A percentile compares a stretch with the other conserved stretches of the same genome.
Conservation (phyloP, 92 coral and sea anemone genomes). For the Phenganax stokvisi region DNA sequence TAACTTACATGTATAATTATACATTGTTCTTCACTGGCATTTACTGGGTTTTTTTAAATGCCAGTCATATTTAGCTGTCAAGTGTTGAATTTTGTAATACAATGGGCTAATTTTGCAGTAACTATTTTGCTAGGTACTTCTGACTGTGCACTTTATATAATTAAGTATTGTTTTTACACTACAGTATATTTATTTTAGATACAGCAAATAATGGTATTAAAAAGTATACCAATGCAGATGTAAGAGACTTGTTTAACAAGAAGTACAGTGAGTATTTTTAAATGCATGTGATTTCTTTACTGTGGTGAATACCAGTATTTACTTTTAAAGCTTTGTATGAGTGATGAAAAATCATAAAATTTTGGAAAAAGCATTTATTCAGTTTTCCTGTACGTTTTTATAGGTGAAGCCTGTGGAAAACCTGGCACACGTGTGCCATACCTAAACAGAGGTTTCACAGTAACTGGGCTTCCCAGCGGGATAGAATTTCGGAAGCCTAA, state of each 20-base stretch:
- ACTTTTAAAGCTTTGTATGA: neutral
- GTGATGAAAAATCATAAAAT: neutral
- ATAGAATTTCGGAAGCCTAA: slow-evolving; percentile 1
- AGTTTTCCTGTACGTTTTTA: neutral
- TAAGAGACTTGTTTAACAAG: slow-evolving; percentile 20
- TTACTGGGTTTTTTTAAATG: no score
- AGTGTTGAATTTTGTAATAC: no score
- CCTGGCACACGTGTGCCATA: slow-evolving; percentile 13
- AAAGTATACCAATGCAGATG: slow-evolving; percentile 5
- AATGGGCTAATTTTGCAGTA: neutral
- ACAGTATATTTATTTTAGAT: neutral
- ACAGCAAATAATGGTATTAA: neutral
- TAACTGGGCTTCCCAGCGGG: slow-evolving; percentile 13
- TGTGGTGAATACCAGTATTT: neutral
- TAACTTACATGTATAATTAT: no score
- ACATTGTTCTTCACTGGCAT: no score
- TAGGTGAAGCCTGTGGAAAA: neutral
- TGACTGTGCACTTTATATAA: neutral
- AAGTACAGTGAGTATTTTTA: slow-evolving; percentile 20
- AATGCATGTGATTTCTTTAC: neutral
- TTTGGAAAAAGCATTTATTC: neutral
- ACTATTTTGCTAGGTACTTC: neutral
- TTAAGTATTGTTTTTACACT: neutral
- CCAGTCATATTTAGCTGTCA: no score
- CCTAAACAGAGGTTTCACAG: slow-evolving; percentile 3